Evolutionary conservation across 1,140 invertebrate genomes (phyloP).

Genomic region (Drosophila auraria): DNA sequence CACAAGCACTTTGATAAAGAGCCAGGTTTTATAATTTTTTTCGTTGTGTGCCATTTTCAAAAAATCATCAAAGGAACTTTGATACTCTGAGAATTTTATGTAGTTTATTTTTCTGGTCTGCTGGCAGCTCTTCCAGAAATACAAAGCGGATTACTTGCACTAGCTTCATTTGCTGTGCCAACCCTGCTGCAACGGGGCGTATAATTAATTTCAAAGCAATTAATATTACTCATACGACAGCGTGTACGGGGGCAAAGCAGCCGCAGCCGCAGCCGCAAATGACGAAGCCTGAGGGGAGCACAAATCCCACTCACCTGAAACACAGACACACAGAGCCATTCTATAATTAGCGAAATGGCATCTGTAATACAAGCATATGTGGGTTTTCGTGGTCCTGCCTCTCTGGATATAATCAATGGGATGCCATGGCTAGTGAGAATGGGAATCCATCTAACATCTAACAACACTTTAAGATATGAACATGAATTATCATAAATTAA

Average conservation of each 20-base stretch:
- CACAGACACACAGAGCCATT: conserved; percentile 2
- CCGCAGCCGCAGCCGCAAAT: conserved; percentile 33
- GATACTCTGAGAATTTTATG: conserved; percentile 6
- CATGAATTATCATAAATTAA: not conserved
- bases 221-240: conserved; percentile 68
- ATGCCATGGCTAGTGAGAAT: too few species aligned
- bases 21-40: not conserved
- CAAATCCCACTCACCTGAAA: conserved; percentile 15
- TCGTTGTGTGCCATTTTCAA: not conserved
- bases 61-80: not conserved
- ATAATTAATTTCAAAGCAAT: conserved; percentile 75
- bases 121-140: conserved; percentile 8
- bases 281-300: conserved; percentile 12
- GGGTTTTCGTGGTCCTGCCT: not conserved
- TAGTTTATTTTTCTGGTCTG: conserved; percentile 1
- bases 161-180: conserved; percentile 32
- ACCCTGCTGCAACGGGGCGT: conserved; percentile 60
- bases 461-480: too few species aligned
- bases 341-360: conserved; percentile 62
- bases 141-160: conserved; percentile 21
- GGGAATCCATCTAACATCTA: not conserved
- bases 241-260: conserved; percentile 25
- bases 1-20: not conserved
- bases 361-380: conserved; percentile 34
- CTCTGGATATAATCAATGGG: not conserved